Base-by-base conservation (phyloP, 2,113 vertebrate species). In the Isichthys henryi region DNA sequence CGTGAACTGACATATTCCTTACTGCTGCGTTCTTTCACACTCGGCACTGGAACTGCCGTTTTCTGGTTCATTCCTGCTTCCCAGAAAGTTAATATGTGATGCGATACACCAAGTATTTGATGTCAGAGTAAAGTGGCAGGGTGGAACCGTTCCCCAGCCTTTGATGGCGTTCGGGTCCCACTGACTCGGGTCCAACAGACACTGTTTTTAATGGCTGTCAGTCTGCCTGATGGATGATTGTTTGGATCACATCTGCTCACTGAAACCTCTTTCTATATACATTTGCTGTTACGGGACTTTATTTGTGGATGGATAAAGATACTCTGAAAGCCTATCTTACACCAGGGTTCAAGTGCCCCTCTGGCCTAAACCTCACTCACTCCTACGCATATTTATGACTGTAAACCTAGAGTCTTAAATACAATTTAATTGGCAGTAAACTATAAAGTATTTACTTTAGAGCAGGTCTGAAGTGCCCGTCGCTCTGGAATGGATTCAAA, bases 371-470 rank as follows among this genome's bases (percentile, higher is more conserved):
- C 91, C 92, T 94, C 93, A 88, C 94, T 95, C 96, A 95, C 95
- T 95, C 95, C 96, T 95, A 95, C 94, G 94, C 95, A 95, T 97
- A 95, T 97, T 98, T 97, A 97, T 96, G 96, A 94, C 94, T 95
- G 95, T 97, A 98, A 97, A 97, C 96, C 62, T 90, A 23, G 48
- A 48, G 77, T 88, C 93, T 92, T 95, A 97, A 98, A 96, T 95
- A 96, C 96, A 95, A 96, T 97, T 97, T 97, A 97, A 98, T 97
- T 97, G 97, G 97, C 96, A 97, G 96, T 97, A 97, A 98, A 98
- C 91, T 95, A 94, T 94, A 92, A 93, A 94, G 92, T 96, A 96
- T 98, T 98, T 97, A 96, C 96, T 96, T 97, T 96, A 92, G 90
- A 93, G 95, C 93, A 96, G 95, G 96, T 96, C 97, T 96, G 97